phyloP scores from a whole-genome alignment of 2,797 vertebrate genomes.

The Crocodylus rhombifer region DNA sequence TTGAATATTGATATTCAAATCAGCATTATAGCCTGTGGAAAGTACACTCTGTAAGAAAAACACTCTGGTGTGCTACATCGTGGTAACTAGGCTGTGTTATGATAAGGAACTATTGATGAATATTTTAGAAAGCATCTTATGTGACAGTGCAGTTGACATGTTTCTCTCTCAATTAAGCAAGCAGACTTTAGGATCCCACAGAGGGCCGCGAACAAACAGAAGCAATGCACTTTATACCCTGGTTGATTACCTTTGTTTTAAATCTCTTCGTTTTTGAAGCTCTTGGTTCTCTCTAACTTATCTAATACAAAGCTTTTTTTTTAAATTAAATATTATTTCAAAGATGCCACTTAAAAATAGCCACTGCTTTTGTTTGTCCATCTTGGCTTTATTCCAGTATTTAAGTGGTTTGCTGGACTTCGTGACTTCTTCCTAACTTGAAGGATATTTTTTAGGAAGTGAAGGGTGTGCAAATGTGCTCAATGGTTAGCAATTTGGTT shows the following conservation, averaged over 20 bases:
- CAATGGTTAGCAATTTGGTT: not conserved
- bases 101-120: not conserved
- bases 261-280: not conserved
- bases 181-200: not conserved
- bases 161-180: not conserved
- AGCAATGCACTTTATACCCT: not conserved
- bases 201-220: not conserved
- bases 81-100: not conserved
- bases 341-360: not conserved
- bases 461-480: not conserved
- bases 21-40: not conserved
- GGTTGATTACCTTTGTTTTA: constrained; percentile 3
- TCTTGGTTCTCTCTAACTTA: no score
- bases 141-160: not conserved
- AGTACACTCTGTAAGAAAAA: not conserved
- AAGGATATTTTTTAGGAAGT: not conserved
- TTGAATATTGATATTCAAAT: not conserved
- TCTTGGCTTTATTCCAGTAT: no score
- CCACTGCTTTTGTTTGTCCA: not conserved
- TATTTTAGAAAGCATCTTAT: not conserved
- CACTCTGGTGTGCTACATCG: not conserved
- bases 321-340: not conserved
- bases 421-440: no score
- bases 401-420: no score
- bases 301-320: not conserved